These are phyloP conservation scores for Mus pahari DNA, from an alignment of 2,113 vertebrate species.

Conservation along the genomic window DNA sequence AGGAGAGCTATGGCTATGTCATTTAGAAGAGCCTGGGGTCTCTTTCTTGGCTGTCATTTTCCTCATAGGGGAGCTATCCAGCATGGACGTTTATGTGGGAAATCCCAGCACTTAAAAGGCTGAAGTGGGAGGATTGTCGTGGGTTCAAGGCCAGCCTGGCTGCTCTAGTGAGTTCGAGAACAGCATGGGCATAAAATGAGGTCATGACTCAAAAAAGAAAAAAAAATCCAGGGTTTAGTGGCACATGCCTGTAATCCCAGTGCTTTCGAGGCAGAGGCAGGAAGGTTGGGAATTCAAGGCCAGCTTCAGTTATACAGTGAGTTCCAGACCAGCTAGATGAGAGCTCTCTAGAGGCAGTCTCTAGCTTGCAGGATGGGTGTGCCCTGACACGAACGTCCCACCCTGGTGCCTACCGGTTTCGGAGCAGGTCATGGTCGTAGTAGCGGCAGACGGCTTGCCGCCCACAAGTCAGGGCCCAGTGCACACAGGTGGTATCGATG, in stretches of 20 bases:
- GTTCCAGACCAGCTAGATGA: background rate
- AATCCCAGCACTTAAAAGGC: background rate
- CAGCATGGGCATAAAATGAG: background rate
- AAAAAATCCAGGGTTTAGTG: background rate
- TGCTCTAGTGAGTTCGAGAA: background rate
- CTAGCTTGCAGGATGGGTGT: background rate
- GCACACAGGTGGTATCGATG: constrained; percentile 93
- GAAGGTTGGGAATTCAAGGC: background rate
- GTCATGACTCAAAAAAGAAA: background rate
- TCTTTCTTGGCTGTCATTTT: background rate
- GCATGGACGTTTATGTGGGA: background rate
- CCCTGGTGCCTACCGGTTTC: constrained; percentile 88
- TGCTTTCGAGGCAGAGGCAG: background rate
- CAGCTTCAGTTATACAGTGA: background rate
- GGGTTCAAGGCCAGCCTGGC: background rate
- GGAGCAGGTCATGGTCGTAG: constrained; percentile 91
- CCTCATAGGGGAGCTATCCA: background rate
- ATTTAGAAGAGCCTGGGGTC: background rate
- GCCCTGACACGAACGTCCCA: background rate
- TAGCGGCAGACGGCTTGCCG: constrained; percentile 91
- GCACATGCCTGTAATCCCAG: background rate
- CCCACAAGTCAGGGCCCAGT: constrained; percentile 91
- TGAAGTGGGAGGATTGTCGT: too few species aligned
- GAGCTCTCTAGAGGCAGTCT: background rate
- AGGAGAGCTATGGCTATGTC: background rate